Evolutionary conservation across 64 coral and sea anemone genomes (phyloP).

Genomic region (Pachyseris speciosa): DNA sequence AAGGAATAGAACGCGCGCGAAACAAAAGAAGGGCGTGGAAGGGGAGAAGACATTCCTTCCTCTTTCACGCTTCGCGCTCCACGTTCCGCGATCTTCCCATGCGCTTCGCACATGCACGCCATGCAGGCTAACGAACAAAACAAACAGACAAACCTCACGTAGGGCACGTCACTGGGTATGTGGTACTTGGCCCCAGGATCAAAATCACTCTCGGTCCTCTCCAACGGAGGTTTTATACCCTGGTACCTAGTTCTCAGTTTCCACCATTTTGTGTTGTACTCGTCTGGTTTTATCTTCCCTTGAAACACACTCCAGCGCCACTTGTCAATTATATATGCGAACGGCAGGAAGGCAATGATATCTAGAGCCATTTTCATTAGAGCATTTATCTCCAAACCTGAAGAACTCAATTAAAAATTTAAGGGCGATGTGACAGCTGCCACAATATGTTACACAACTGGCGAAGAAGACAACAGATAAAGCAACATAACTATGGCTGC

Average conservation of each 20-base stretch:
- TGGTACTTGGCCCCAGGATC: constrained; percentile 84
- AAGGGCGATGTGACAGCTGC: too few relatives aligned
- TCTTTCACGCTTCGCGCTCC: too few relatives aligned
- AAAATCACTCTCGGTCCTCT: constrained; percentile 55
- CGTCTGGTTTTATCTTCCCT: constrained; percentile 43
- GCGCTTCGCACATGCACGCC: too few relatives aligned
- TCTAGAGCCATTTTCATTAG: constrained; percentile 75
- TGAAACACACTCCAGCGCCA: constrained; percentile 84
- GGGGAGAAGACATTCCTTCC: too few relatives aligned
- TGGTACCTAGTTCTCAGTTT: constrained; percentile 73
- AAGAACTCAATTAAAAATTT: not conserved
- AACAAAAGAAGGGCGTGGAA: too few relatives aligned
- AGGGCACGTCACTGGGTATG: constrained; percentile 62
- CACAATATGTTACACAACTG: too few relatives aligned
- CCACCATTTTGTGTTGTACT: constrained; percentile 82
- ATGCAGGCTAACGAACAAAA: not conserved
- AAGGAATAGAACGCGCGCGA: too few relatives aligned
- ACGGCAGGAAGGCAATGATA: constrained; percentile 67
- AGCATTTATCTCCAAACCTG: constrained; percentile 70
- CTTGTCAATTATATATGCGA: constrained; percentile 79
- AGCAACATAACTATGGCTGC: too few relatives aligned
- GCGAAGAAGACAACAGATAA: too few relatives aligned
- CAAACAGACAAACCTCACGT: constrained; percentile 58
- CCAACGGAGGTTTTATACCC: constrained; percentile 73
- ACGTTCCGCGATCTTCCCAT: too few relatives aligned